Base-by-base conservation (phyloP, 2,888 invertebrate species). In the Muschampia plurimacula region DNA sequence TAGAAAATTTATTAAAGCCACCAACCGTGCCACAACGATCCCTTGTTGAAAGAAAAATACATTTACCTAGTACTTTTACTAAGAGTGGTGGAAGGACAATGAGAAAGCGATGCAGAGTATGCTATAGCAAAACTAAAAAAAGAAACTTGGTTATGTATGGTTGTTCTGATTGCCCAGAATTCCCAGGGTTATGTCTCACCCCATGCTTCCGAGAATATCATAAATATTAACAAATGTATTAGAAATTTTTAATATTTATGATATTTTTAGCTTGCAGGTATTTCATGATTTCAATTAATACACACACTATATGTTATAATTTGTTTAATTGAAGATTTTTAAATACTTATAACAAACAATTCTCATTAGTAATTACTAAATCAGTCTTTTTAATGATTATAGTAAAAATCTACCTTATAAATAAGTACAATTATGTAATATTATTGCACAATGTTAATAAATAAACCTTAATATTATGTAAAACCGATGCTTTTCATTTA, bases 101-200 rank as follows among this genome's bases (percentile, higher is more conserved):
- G 46, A 52, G 52, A 66, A 66, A 66, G 22, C 66, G 66, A 7
- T 66, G 66, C 32, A 66, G 52, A 66, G 12, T 66, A 66, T 66
- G 66, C 52, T 52, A 52, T n/a, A 52, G 39, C 10, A 67, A 67
- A 67, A 67, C 55, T 52, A 67, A 67, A 49, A 66, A 67, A 67
- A 67, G 49, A 28, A 67, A 39, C 49, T 28, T 28, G 39, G 66
- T 67, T 67, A 28, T 55, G 55, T 67, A 28, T 55, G 55, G 66
- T 52, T 67, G 66, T 52, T 46, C 52, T 55, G 66, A 67, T 67
- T 55, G 66, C 39, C 55, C 66, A 67, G 66, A 46, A 67, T 67
- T 67, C 55, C 66, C 66, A 67, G 66, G 66, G 28, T 67, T 67
- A 46, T 55, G 66, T 67, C 52, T 55, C 66, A 55, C 66, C 39